Conservation (phyloP, 2,797 vertebrate species). For the Lithobates pipiens region DNA sequence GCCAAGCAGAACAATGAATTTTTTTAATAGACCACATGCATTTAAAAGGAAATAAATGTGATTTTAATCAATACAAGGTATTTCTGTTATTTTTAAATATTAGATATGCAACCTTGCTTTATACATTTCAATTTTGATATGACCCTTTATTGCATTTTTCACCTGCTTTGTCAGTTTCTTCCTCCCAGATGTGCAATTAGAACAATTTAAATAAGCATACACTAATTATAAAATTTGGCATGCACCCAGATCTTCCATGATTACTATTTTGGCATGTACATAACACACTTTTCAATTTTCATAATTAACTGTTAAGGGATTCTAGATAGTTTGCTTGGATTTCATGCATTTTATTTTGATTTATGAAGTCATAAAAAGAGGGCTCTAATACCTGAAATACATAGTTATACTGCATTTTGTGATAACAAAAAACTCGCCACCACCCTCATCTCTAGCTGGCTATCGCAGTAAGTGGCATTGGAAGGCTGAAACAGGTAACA, state of each 20-base stretch:
- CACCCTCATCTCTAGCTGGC: too few species aligned
- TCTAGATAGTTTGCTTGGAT: constrained; percentile 16
- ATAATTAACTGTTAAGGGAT: constrained; percentile 53
- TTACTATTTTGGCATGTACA: constrained; percentile 46
- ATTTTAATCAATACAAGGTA: background rate
- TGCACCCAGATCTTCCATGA: constrained; percentile 18
- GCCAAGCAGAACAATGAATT: background rate
- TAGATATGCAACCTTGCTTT: background rate
- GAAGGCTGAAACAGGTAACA: too few species aligned
- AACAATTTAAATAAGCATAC: constrained; percentile 45
- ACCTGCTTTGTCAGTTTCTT: constrained; percentile 22
- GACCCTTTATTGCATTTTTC: constrained; percentile 29
- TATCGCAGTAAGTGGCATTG: too few species aligned
- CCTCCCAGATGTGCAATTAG: constrained; percentile 49
- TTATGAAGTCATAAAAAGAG: constrained; percentile 2
- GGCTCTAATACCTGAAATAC: too few species aligned
- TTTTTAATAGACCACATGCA: background rate
- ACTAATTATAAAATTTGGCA: constrained; percentile 39
- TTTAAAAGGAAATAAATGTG: background rate
- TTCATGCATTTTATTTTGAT: background rate
- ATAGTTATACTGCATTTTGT: background rate
- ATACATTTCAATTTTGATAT: constrained; percentile 9
- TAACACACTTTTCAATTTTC: constrained; percentile 44
- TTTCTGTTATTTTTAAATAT: background rate
- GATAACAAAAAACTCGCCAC: too few species aligned